Evolutionary conservation across 2,888 invertebrate species (phyloP).

Genomic region (Fragum sueziense): DNA sequence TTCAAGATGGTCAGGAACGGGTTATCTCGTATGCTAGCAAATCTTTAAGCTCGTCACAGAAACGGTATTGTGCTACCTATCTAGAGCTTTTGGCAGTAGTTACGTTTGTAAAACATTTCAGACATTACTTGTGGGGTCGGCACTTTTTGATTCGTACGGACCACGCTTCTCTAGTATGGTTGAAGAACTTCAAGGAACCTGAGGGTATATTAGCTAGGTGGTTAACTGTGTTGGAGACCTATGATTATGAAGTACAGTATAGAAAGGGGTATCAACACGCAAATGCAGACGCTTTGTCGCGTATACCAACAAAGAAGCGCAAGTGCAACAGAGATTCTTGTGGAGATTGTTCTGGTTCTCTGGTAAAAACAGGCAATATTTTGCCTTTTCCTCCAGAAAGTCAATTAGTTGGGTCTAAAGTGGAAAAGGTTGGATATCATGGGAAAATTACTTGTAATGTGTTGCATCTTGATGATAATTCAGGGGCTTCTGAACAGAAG

Average conservation of each 20-base stretch:
- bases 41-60: conserved; percentile 44
- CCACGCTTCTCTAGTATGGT: conserved; percentile 55
- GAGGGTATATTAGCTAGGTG: conserved; percentile 36
- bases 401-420: too few relatives aligned
- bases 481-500: too few relatives aligned
- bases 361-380: not conserved
- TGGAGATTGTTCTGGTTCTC: not conserved
- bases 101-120: conserved; percentile 55
- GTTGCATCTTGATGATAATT: too few relatives aligned
- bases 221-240: conserved; percentile 36
- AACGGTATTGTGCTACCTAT: conserved; percentile 52
- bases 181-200: conserved; percentile 46
- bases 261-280: conserved; percentile 63
- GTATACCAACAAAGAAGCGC: not conserved
- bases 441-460: too few relatives aligned
- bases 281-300: too few relatives aligned
- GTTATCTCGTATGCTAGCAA: conserved; percentile 60
- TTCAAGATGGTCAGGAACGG: conserved; percentile 46
- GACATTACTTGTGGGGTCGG: conserved; percentile 57
- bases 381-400: not conserved
- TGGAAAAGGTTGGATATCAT: too few relatives aligned
- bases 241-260: conserved; percentile 26
- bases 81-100: conserved; percentile 56
- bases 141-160: conserved; percentile 60
- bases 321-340: conserved; percentile 1